Conservation (phyloP, 2,888 invertebrate genomes). For the Drosophila gaucha region DNA sequence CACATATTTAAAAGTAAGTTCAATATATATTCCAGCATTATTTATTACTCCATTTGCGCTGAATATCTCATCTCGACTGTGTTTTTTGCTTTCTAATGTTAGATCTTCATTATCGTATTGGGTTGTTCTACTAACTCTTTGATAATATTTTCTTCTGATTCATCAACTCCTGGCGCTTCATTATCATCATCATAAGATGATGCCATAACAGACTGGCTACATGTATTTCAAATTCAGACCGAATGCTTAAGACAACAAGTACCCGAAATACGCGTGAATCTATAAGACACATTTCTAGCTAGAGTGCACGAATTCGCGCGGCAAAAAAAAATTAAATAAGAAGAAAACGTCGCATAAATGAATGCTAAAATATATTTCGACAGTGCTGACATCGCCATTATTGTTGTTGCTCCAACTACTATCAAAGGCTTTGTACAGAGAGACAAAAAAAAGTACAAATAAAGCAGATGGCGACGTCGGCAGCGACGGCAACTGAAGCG, state of each 20-base stretch:
- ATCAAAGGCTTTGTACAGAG: slow-evolving; percentile 64
- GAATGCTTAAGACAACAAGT: slow-evolving; percentile 53
- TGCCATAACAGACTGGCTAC: slow-evolving; percentile 67
- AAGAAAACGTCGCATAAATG: slow-evolving; percentile 69
- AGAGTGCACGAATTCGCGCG: slow-evolving; percentile 65
- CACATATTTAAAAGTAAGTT: too few relatives aligned
- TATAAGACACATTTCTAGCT: slow-evolving; percentile 70
- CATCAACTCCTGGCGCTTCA: slow-evolving; percentile 19
- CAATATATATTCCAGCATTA: too few relatives aligned
- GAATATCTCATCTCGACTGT: too few relatives aligned
- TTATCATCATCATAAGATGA: slow-evolving; percentile 53
- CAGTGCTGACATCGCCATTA: slow-evolving; percentile 44
- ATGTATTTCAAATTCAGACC: slow-evolving; percentile 65
- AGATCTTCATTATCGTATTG: slow-evolving; percentile 2
- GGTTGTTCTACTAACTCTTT: slow-evolving; percentile 3
- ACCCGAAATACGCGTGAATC: slow-evolving; percentile 64
- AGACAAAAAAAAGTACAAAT: slow-evolving; percentile 40
- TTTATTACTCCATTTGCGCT: too few relatives aligned
- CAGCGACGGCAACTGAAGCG: slow-evolving; percentile 36
- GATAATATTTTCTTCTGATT: slow-evolving; percentile 5
- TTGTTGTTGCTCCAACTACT: slow-evolving; percentile 61
- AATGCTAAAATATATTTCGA: slow-evolving; percentile 74
- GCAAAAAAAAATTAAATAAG: slow-evolving; percentile 47
- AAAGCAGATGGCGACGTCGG: slow-evolving; percentile 54
- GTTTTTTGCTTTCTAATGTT: background rate